phyloP scores from a whole-genome alignment of 2,797 vertebrate species.

The Argya squamiceps region DNA sequence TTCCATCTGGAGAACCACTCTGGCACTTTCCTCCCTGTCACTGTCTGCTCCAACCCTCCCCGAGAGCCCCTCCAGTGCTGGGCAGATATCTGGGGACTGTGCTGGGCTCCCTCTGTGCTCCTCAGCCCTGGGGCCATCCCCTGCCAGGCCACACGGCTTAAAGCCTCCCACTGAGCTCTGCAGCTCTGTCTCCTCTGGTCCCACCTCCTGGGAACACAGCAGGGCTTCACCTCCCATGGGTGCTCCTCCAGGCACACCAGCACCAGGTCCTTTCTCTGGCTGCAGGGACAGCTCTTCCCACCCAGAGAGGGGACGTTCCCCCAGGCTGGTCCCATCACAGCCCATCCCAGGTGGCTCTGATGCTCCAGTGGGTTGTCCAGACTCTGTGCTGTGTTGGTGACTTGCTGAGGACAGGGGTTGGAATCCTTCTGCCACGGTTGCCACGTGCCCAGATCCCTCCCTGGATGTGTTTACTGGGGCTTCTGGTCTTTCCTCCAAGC shows the following conservation, averaged over 20 bases:
- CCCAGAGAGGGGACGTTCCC: not conserved
- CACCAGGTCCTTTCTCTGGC: not conserved
- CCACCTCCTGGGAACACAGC: not conserved
- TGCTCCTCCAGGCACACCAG: not conserved
- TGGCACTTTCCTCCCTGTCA: constrained; percentile 4
- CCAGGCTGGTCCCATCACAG: not conserved
- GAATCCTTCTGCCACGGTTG: not conserved
- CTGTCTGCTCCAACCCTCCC: not conserved
- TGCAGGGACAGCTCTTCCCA: not conserved
- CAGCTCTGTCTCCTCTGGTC: not conserved
- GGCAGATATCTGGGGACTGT: not conserved
- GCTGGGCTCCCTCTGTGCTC: not conserved
- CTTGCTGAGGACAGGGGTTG: not conserved
- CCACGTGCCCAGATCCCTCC: not conserved
- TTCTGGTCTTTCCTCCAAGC: not conserved
- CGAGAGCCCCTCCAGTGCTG: not conserved
- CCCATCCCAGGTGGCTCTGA: not conserved
- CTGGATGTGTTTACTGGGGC: not conserved
- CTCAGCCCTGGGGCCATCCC: not conserved
- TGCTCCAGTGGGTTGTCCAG: not conserved
- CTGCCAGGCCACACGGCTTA: not conserved
- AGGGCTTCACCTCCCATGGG: not conserved
- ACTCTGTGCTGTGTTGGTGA: not conserved
- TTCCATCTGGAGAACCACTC: constrained; percentile 68
- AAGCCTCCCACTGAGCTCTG: not conserved